Base-by-base conservation (phyloP, 1,140 invertebrate species). In the Vanessa atalanta region DNA sequence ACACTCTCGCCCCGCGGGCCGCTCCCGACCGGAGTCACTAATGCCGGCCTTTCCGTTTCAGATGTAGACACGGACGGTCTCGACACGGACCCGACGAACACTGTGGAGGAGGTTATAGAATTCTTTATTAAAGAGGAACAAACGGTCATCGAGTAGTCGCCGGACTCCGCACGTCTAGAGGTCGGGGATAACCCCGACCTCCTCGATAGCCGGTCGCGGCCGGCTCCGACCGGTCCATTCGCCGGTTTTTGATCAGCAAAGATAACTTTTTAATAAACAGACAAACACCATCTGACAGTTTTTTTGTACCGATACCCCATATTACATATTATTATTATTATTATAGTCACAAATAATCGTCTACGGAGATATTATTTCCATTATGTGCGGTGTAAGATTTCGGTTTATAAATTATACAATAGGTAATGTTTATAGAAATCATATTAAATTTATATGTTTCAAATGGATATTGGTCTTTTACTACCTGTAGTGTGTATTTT, bases 111-210 rank as follows among this genome's bases (percentile, higher is more conserved):
- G 94, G 95, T 97, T 86, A 96, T 99, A 83, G 98, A 99, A 96
- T 99, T 99, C 96, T 97, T 99, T 94, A 95, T 99, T 84, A 99
- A 99, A 94, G 98, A 99, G 94, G 98, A 99, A 95, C 95, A 95
- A 79, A 97, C 95, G 20, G 92, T 96, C 75, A 93, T 98, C 83
- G 96, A 97, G 91, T 93, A 93, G 89, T 92, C 91, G 79, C 79
- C 81, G 89, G 88, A 65, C 26, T 37, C 51, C 64, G n/a, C 67
- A 76, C 84, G 82, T 75, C 82, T 65, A 51, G 82, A 80, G 88
- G 86, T 83, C 86, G 83, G 88, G 51, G 68, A 26, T 13, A 53
- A 16, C 69, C 75, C 82, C 83, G 84, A 67, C 84, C 85, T 86
- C 83, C 67, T 48, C 70, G 69, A 23, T 47, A 68, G 47, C 66